Base-by-base conservation (phyloP, 1,140 invertebrate genomes). In the Philopotamus ludificatus region DNA sequence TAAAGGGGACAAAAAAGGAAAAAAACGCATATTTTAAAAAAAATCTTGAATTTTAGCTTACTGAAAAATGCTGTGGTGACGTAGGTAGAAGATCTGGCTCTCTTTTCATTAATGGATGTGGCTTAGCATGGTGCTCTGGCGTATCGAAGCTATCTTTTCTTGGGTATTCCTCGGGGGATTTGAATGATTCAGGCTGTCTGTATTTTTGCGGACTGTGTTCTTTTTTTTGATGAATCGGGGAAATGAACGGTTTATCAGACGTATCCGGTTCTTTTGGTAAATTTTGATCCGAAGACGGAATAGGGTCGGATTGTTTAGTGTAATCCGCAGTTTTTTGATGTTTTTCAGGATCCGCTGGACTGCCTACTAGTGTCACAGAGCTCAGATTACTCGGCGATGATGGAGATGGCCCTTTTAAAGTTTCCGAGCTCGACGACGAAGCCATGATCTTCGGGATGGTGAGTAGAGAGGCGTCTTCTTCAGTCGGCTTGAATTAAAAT, bases 331-430 rank as follows among this genome's bases (percentile, higher is more conserved):
- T 42, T 21, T 66, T 70, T 57, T 70, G 68, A 34, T 66, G 63
- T 34, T 70, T 70, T 64, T 70, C 68, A 47, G 68, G 68, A 51
- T 70, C 68, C 7, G 68, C 64, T n/a, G 78, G 78, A 64, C 76
- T 79, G 3, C 85, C 87, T 0, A 90, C 85, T 51, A 90, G 72
- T 2, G 89, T 91, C 8, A 87, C 84, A 1, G 87, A 87, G 70
- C 87, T 90, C 1, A 89, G 72, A 60, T 87, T 89, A 28, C 88
- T 87, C 0, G 88, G 88, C 0, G 89, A 90, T 0, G 87, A 86
- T 41, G 87, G 85, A 18, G 65, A 68, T 18, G 70, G 67, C 57
- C 63, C 50, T 79, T 87, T 90, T 1, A 89, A 76, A 25, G 88
- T 91, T 72, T 90, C 88, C 49, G 86, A 85, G 74, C 88, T 90